These are phyloP conservation scores for Cheirogaleus major DNA, from an alignment of 2,797 vertebrate genomes.

Conservation along the genomic window DNA sequence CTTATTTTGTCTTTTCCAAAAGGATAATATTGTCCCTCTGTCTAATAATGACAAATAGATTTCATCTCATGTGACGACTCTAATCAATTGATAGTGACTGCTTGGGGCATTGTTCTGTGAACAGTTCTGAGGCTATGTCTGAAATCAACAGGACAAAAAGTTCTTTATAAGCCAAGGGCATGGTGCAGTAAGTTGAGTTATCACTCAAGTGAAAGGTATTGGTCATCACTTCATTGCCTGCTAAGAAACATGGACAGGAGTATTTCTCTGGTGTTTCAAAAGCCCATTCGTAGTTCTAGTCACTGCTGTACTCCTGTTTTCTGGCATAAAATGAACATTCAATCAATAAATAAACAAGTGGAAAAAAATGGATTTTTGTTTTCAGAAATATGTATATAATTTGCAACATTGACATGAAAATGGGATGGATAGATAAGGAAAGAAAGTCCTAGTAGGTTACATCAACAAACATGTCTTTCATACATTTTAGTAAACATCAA, in stretches of 20 bases:
- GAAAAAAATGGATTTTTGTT: neutral
- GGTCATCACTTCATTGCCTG: neutral
- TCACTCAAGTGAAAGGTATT: neutral
- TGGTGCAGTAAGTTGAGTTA: neutral
- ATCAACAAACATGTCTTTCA: neutral
- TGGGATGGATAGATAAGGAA: neutral
- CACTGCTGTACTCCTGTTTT: neutral
- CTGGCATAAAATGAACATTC: neutral
- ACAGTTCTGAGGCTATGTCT: conserved; percentile 33
- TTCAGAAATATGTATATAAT: neutral
- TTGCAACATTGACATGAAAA: neutral
- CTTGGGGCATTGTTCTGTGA: conserved; percentile 36
- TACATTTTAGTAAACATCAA: neutral
- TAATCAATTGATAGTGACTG: conserved; percentile 55
- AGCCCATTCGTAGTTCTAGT: neutral
- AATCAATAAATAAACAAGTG: neutral
- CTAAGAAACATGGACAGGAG: neutral
- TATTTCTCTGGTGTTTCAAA: neutral
- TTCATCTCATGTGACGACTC: conserved; percentile 56
- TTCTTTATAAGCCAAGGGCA: conserved; percentile 34
- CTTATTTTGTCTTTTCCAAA: conserved; percentile 25
- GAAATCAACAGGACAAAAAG: conserved; percentile 11
- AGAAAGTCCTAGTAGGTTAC: neutral
- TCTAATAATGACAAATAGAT: conserved; percentile 57
- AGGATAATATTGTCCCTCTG: neutral